Percentiles rank a stretch among this genome's conserved stretches.
Evolutionary conservation across 2,888 invertebrate genomes (phyloP).

Genomic region (Spodoptera exigua): DNA sequence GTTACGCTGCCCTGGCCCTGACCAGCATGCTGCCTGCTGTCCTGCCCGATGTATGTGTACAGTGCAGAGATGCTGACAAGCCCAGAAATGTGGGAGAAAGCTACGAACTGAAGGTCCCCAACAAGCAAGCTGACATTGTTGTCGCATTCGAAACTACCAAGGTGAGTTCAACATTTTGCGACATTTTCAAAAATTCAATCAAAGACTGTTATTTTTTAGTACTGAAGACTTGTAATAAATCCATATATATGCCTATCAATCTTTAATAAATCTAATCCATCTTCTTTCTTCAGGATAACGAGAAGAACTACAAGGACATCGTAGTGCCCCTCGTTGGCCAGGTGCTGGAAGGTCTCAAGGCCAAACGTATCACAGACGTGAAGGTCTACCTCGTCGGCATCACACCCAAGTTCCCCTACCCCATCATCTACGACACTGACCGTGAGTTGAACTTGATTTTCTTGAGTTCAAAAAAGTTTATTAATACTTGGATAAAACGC

Average conservation of each 20-base stretch:
- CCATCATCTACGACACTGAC: slow-evolving; percentile 82
- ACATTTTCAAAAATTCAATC: too few relatives aligned
- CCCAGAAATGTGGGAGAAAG: slow-evolving; percentile 88
- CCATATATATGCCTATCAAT: too few relatives aligned
- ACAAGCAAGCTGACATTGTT: slow-evolving; percentile 94
- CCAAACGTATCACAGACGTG: slow-evolving; percentile 84
- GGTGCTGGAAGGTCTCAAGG: slow-evolving; percentile 89
- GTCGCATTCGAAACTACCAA: slow-evolving; percentile 92
- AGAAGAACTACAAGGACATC: slow-evolving; percentile 90
- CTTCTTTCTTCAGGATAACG: slow-evolving; percentile 84
- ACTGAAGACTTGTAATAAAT: too few relatives aligned
- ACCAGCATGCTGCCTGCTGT: slow-evolving; percentile 89
- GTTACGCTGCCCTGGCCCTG: slow-evolving; percentile 91
- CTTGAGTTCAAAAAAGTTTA: too few relatives aligned
- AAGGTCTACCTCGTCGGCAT: slow-evolving; percentile 88
- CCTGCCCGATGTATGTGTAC: slow-evolving; percentile 91
- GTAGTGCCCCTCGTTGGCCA: slow-evolving; percentile 90
- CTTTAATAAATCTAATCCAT: not conserved
- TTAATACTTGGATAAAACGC: too few relatives aligned
- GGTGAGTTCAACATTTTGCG: slow-evolving; percentile 55
- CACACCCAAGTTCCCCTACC: slow-evolving; percentile 86
- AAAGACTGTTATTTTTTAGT: too few relatives aligned
- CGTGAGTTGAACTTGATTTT: slow-evolving; percentile 67
- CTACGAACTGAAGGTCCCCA: slow-evolving; percentile 91
- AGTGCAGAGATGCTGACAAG: slow-evolving; percentile 84